A percentile compares a stretch with the other conserved stretches of the same genome.
phyloP scores from a whole-genome alignment of 2,888 invertebrate genomes.

The Pachymerium ferrugineum region DNA sequence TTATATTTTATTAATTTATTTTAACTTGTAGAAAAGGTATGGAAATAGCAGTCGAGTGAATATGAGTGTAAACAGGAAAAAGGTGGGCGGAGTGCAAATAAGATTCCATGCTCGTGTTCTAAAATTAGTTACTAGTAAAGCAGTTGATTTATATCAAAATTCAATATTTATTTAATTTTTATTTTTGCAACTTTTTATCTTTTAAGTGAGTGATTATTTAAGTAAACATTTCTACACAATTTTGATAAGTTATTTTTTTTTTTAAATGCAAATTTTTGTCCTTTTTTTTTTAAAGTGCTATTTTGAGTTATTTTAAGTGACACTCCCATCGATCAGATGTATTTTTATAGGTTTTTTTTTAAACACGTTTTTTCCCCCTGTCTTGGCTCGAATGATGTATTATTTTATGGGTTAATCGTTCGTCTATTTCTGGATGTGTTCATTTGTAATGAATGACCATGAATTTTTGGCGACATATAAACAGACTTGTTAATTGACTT shows the following conservation, averaged over 20 bases:
- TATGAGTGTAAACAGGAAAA: conserved; percentile 14
- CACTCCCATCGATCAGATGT: background rate
- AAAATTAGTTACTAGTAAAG: background rate
- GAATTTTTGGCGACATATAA: background rate
- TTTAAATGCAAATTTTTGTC: background rate
- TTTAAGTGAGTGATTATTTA: background rate
- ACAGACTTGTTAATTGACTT: background rate
- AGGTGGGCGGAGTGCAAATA: conserved; percentile 16
- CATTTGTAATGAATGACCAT: background rate
- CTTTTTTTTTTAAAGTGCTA: background rate
- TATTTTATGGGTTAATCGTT: background rate
- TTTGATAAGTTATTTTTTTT: background rate
- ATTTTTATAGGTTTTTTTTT: background rate
- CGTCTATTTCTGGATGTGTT: background rate
- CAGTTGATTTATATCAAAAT: conserved; percentile 20
- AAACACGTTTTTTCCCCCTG: background rate
- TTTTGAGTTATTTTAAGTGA: background rate
- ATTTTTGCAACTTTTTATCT: background rate
- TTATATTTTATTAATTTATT: background rate
- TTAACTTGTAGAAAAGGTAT: background rate
- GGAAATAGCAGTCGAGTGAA: background rate
- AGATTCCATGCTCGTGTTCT: conserved; percentile 7
- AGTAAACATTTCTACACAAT: background rate
- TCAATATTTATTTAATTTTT: conserved; percentile 6
- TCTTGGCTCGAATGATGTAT: conserved; percentile 1